Conservation (phyloP, 2,113 vertebrate genomes). For the Phaethon lepturus region DNA sequence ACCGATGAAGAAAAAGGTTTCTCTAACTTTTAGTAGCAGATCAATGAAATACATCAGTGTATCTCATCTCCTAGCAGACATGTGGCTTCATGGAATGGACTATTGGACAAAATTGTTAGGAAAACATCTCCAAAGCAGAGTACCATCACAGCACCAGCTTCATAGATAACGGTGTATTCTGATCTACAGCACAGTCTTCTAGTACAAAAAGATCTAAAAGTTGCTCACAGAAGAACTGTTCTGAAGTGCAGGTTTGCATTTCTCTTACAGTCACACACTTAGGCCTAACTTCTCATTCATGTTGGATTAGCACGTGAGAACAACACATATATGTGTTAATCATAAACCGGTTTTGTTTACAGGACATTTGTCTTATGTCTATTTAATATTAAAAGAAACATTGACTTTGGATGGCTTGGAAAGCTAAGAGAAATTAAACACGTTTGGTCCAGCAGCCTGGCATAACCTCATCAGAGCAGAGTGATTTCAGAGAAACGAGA, state of each 20-base stretch:
- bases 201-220: not conserved
- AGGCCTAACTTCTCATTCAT: not conserved
- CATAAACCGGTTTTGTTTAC: not conserved
- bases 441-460: fast-evolving
- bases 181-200: not conserved
- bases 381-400: not conserved
- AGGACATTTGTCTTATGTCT: not conserved
- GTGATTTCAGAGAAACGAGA: not conserved
- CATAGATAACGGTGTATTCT: not conserved
- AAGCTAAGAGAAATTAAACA: not conserved
- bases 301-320: not conserved
- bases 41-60: not conserved
- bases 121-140: not conserved
- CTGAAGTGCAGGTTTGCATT: not conserved
- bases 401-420: not conserved
- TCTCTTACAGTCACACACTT: not conserved
- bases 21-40: not conserved
- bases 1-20: not conserved
- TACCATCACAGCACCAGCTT: not conserved
- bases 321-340: fast-evolving
- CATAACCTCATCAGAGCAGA: not conserved
- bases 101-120: not conserved
- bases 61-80: not conserved
- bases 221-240: not conserved
- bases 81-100: not conserved